These are phyloP conservation scores for Epicampocera succincta DNA, from an alignment of 2,888 invertebrate genomes.

Conservation along the genomic window DNA sequence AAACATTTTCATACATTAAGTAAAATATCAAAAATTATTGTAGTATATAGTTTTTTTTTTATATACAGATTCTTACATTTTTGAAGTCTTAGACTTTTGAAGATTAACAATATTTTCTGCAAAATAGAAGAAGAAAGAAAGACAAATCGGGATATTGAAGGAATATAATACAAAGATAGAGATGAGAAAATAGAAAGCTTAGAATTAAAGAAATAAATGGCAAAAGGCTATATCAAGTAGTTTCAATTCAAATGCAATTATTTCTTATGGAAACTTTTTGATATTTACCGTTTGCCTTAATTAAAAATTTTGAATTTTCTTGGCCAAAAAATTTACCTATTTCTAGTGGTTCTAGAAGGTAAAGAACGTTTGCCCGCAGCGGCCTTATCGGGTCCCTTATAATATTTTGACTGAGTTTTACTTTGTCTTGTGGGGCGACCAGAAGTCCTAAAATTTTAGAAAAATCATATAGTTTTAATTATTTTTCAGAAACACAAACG, in stretches of 20 bases:
- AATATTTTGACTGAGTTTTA: constrained; percentile 79
- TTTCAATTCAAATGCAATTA: too few species aligned
- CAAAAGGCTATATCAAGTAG: constrained; percentile 16
- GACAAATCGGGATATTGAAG: constrained; percentile 26
- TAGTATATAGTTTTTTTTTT: too few species aligned
- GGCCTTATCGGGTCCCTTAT: constrained; percentile 76
- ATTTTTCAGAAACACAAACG: neutral
- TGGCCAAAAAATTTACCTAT: constrained; percentile 63
- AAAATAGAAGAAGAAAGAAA: constrained; percentile 40
- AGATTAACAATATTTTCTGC: constrained; percentile 66
- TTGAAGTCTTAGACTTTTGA: constrained; percentile 37
- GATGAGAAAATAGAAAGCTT: constrained; percentile 31
- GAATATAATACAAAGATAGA: constrained; percentile 16
- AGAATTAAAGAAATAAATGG: constrained; percentile 1
- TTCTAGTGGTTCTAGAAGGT: constrained; percentile 72
- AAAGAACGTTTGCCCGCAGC: constrained; percentile 66
- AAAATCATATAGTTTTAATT: neutral
- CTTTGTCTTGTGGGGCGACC: constrained; percentile 78
- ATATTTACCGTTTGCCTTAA: constrained; percentile 1
- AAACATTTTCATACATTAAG: constrained; percentile 12
- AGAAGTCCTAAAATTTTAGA: constrained; percentile 49
- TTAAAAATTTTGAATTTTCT: constrained; percentile 6
- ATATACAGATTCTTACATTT: constrained; percentile 1
- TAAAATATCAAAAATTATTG: too few species aligned
- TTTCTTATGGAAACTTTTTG: constrained; percentile 10